phyloP scores from a whole-genome alignment of 92 coral and sea anemone species.

The Epizoanthus rinbou region DNA sequence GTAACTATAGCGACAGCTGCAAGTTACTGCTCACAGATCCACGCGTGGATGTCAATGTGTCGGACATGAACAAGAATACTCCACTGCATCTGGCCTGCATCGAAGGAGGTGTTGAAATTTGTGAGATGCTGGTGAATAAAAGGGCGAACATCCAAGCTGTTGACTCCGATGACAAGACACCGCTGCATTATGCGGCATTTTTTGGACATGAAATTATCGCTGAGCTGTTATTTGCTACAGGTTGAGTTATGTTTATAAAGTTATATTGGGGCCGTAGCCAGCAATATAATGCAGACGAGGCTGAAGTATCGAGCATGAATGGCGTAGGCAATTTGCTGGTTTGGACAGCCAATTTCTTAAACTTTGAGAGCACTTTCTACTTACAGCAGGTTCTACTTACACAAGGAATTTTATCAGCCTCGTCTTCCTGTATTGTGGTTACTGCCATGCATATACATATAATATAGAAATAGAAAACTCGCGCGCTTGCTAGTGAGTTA shows the following conservation, averaged over 20 bases:
- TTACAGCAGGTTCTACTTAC: too few species aligned
- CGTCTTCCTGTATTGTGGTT: too few species aligned
- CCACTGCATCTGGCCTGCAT: conserved; percentile 58
- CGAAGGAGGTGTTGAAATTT: conserved; percentile 44
- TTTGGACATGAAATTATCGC: conserved; percentile 47
- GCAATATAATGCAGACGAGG: too few species aligned
- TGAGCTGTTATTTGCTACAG: conserved; percentile 62
- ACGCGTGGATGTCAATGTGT: conserved; percentile 41
- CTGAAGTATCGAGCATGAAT: too few species aligned
- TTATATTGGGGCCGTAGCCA: neutral
- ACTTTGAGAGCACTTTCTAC: too few species aligned
- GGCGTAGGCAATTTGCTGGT: too few species aligned
- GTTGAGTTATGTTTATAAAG: conserved; percentile 12
- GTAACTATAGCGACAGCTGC: conserved; percentile 50
- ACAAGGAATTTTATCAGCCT: too few species aligned
- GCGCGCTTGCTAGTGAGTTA: too few species aligned
- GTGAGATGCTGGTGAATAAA: conserved; percentile 51
- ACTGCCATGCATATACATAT: too few species aligned
- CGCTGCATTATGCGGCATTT: conserved; percentile 62
- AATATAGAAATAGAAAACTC: too few species aligned
- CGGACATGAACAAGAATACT: conserved; percentile 41
- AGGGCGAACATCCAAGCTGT: conserved; percentile 57
- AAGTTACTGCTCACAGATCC: conserved; percentile 44
- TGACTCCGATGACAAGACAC: conserved; percentile 57
- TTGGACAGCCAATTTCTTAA: too few species aligned